Conservation (phyloP, 2,797 vertebrate genomes). For the Huso huso region DNA sequence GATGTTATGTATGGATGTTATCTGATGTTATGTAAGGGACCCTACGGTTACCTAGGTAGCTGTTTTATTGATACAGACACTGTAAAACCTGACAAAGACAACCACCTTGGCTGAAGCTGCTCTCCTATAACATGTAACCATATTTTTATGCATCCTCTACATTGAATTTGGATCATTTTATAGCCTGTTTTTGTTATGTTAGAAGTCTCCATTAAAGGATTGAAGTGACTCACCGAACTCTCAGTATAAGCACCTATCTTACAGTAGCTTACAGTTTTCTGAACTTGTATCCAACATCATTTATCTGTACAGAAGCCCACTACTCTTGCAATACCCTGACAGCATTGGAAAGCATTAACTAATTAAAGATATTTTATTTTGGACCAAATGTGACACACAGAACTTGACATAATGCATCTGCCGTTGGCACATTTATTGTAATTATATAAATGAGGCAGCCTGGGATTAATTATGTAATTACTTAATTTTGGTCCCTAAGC, state of each 20-base stretch:
- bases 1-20: too few relatives aligned
- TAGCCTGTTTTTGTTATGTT: too few relatives aligned
- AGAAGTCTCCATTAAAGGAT: conserved; percentile 9
- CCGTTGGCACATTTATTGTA: conserved; percentile 19
- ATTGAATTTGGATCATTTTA: not conserved
- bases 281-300: conserved; percentile 35
- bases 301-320: conserved; percentile 32
- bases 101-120: not conserved
- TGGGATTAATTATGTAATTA: conserved; percentile 20
- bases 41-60: not conserved
- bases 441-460: conserved; percentile 17
- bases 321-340: conserved; percentile 33
- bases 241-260: conserved; percentile 30
- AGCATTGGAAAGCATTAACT: conserved; percentile 41
- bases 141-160: conserved; percentile 41
- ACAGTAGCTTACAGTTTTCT: not conserved
- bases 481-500: not conserved
- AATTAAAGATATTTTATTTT: conserved; percentile 32
- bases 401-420: conserved; percentile 33
- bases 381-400: conserved; percentile 29
- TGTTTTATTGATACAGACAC: conserved; percentile 6
- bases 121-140: conserved; percentile 7
- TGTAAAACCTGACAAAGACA: conserved; percentile 2
- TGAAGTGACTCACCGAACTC: conserved; percentile 37
- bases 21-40: too few relatives aligned